A percentile compares a stretch with the other conserved stretches of the same genome.
These are phyloP conservation scores for Elmis aenea DNA, from an alignment of 2,888 invertebrate genomes.

Conservation along the genomic window DNA sequence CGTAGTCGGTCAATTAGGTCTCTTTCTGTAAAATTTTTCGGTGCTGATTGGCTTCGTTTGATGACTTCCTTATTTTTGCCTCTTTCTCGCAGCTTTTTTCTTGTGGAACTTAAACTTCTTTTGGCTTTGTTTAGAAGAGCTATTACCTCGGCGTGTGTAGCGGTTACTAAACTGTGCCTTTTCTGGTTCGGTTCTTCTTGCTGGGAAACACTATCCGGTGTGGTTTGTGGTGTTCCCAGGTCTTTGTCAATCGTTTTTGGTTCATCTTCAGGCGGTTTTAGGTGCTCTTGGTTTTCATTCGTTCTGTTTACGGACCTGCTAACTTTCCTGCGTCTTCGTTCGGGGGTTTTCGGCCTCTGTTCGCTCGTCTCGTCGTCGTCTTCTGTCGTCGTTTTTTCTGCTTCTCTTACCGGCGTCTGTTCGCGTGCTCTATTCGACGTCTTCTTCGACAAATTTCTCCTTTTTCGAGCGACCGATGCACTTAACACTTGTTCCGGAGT, in stretches of 20 bases:
- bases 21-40: constrained; percentile 53
- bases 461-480: constrained; percentile 54
- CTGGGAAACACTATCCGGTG: constrained; percentile 7
- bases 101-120: constrained; percentile 31
- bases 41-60: constrained; percentile 56
- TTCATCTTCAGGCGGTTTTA: constrained; percentile 5
- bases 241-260: constrained; percentile 15
- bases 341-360: constrained; percentile 37
- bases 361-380: constrained; percentile 42
- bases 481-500: constrained; percentile 49
- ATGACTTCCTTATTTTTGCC: constrained; percentile 35
- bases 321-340: constrained; percentile 31
- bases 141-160: constrained; percentile 37
- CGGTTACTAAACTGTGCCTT: constrained; percentile 30
- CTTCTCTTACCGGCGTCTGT: constrained; percentile 57
- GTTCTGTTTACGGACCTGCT: constrained; percentile 14
- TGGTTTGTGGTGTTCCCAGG: constrained; percentile 3
- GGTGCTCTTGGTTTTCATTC: not conserved
- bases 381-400: constrained; percentile 35
- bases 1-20: constrained; percentile 48
- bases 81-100: constrained; percentile 31
- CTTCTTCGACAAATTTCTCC: constrained; percentile 58
- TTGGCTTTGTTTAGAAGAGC: constrained; percentile 40
- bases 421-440: constrained; percentile 55
- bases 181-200: constrained; percentile 7